Evolutionary conservation across 2,888 invertebrate genomes (phyloP).

Genomic region (Smittia aterrima): DNA sequence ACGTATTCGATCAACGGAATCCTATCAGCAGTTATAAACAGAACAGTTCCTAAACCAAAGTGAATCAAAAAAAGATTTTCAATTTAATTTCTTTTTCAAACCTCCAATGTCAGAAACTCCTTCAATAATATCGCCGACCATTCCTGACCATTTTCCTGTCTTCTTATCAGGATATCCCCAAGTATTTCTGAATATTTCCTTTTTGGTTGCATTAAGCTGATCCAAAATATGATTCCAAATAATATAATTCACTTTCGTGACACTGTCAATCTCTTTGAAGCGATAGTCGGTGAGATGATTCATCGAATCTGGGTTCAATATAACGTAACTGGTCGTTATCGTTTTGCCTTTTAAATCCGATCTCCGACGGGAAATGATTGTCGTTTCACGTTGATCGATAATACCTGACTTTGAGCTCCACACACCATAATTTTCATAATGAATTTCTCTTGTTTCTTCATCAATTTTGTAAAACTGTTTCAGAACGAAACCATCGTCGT

Average conservation of each 20-base stretch:
- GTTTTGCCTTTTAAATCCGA: slow-evolving; percentile 10
- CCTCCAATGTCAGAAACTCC: slow-evolving; percentile 30
- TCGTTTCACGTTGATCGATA: slow-evolving; percentile 9
- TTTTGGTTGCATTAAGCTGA: neutral
- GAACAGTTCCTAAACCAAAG: slow-evolving; percentile 19
- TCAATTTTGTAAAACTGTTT: slow-evolving; percentile 35
- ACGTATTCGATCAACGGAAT: neutral
- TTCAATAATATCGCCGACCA: slow-evolving; percentile 20
- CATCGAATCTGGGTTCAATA: neutral
- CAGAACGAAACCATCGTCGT: slow-evolving; percentile 14
- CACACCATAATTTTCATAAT: slow-evolving; percentile 26
- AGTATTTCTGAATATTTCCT: slow-evolving; percentile 5
- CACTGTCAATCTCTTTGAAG: slow-evolving; percentile 1
- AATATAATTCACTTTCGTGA: slow-evolving; percentile 19
- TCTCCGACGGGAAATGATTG: slow-evolving; percentile 21
- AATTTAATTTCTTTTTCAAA: neutral
- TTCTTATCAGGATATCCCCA: slow-evolving; percentile 18
- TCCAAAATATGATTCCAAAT: slow-evolving; percentile 19
- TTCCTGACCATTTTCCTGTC: slow-evolving; percentile 21
- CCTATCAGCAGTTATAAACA: neutral
- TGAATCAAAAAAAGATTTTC: neutral
- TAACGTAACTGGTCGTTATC: slow-evolving; percentile 21
- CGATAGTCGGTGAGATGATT: slow-evolving; percentile 15
- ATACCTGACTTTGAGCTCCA: slow-evolving; percentile 19
- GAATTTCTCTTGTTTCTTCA: neutral